These are phyloP conservation scores for Tolmerus cingulatus DNA, from an alignment of 2,888 invertebrate species.

Conservation along the genomic window DNA sequence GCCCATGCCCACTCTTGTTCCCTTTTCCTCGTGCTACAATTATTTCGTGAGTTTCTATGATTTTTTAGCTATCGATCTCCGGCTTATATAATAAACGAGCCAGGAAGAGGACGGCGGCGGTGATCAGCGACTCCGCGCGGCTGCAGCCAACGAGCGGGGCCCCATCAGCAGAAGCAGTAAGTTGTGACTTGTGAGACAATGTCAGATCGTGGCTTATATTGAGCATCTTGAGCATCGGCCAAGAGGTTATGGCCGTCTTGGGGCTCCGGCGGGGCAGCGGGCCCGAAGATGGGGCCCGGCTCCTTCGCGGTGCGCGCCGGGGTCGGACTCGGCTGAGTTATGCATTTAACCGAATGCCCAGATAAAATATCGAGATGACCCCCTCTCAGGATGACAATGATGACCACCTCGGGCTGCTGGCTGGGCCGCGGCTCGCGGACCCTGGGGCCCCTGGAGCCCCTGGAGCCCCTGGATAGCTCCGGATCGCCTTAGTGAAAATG, in stretches of 20 bases:
- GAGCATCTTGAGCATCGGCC: conserved; percentile 44
- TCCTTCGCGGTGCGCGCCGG: neutral
- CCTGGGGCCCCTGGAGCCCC: too few species aligned
- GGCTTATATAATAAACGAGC: conserved; percentile 37
- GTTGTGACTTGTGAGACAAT: conserved; percentile 45
- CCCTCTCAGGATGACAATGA: conserved; percentile 47
- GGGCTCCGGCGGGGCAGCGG: neutral
- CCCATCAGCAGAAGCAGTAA: conserved; percentile 44
- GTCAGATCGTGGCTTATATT: conserved; percentile 48
- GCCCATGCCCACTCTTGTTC: conserved; percentile 1
- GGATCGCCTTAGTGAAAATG: neutral
- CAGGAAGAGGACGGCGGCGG: conserved; percentile 15
- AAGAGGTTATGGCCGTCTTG: conserved; percentile 44
- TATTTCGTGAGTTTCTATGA: conserved; percentile 48
- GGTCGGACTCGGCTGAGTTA: conserved; percentile 17
- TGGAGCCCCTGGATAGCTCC: neutral
- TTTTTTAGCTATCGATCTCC: conserved; percentile 42
- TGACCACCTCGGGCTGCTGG: conserved; percentile 43
- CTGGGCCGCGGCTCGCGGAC: neutral
- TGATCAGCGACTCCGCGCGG: neutral
- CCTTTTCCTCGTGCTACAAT: conserved; percentile 44
- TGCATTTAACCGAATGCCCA: conserved; percentile 33
- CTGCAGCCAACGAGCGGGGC: conserved; percentile 15
- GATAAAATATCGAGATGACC: conserved; percentile 48
- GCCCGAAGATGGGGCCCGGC: neutral